Evolutionary conservation across 1,140 invertebrate species (phyloP), one percentile per base, ranked within the genome.

Genomic region (Cyphomyrmex costatus): DNA sequence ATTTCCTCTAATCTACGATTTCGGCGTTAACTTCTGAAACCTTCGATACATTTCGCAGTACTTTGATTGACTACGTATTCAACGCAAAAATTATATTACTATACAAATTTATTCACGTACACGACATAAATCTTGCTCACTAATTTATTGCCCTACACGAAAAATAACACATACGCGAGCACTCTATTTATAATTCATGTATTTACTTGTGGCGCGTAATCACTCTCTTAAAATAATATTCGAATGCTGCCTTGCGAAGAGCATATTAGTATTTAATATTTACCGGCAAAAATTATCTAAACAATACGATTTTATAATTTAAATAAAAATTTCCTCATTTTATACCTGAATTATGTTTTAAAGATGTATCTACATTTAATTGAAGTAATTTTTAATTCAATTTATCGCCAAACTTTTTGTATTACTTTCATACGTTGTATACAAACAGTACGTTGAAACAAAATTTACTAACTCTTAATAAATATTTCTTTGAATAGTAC

Each of bases 221-320:
- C 51, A 21, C 24, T 33, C 24, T 79, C 30, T 79, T 33, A 66
- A 53, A 66, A 66, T 78, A 78, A 49, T 79, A 79, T 79, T 66
- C 12, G 16, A 78, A 16, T 24, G 56, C 16, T 63, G 21, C 2
- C 33, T 42, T 21, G 21, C n/a, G 56, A 77, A 14, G 19, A 8
- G 24, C 36, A 27, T 10, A 27, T 49, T 19, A 63, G 53, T 66
- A 33, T 79, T 66, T 78, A 51, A 46, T 51, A 27, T 79, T 66
- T 79, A 51, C 14, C 24, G 12, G 4, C 12, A 66, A 65, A 79
- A 66, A 79, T 66, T 51, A 79, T 51, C 27, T 66, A 1, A 42
- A 42, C 0, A 42, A 42, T 42, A 42, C 10, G 36, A 42, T 42
- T 42, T 42, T 42, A 42, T 42, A 42, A 8, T 42, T 42, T 42